These are phyloP conservation scores for Drosophila lini DNA, from an alignment of 1,140 invertebrate genomes.

Conservation along the genomic window DNA sequence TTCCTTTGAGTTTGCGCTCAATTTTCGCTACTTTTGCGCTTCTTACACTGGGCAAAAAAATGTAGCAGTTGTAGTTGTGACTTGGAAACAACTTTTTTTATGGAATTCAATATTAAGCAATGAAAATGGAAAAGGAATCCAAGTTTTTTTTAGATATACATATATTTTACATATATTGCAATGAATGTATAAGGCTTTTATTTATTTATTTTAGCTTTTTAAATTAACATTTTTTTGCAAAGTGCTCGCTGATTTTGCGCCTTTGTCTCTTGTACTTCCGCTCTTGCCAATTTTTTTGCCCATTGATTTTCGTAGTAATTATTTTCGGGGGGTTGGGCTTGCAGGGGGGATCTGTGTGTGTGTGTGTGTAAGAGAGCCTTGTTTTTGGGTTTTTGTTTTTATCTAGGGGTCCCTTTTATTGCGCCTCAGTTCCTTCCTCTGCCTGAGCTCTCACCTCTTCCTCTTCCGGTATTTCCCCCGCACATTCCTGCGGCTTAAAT, in stretches of 20 bases:
- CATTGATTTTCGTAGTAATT: conserved; percentile 62
- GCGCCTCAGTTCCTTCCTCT: conserved; percentile 55
- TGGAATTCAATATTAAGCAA: background rate
- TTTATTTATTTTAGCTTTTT: background rate
- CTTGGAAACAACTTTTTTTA: background rate
- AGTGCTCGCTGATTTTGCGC: conserved; percentile 54
- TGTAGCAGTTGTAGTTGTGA: background rate
- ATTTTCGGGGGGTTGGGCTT: conserved; percentile 37
- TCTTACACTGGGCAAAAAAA: conserved; percentile 52
- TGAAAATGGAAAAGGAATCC: background rate
- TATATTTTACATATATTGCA: too few relatives aligned
- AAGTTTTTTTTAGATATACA: background rate
- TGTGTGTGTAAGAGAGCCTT: conserved; percentile 1
- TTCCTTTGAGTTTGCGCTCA: conserved; percentile 72
- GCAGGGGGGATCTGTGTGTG: background rate
- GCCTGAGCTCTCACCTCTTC: conserved; percentile 39
- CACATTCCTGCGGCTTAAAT: conserved; percentile 81
- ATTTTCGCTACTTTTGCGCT: conserved; percentile 78
- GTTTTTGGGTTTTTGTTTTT: conserved; percentile 59
- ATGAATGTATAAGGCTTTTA: background rate
- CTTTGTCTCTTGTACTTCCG: conserved; percentile 59
- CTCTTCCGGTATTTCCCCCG: conserved; percentile 49
- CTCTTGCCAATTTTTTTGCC: conserved; percentile 58
- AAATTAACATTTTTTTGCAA: background rate
- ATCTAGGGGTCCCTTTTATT: conserved; percentile 56